phyloP scores from a whole-genome alignment of 2,113 vertebrate genomes.

The Gobio gobio region DNA sequence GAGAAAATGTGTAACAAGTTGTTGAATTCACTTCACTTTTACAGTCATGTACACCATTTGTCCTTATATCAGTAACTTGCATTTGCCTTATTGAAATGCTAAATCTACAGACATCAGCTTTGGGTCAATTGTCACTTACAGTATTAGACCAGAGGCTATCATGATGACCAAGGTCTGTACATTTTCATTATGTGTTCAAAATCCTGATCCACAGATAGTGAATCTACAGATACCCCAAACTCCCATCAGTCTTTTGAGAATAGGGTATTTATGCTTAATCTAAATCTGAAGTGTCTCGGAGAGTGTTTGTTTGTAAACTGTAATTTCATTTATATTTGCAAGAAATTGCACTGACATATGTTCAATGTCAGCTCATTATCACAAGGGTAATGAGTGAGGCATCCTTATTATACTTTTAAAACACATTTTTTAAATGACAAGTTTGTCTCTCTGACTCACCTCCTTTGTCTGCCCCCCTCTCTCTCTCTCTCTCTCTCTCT shows the following conservation, averaged over 20 bases:
- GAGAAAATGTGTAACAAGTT: neutral
- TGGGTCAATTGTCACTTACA: neutral
- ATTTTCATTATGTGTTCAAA: neutral
- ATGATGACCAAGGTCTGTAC: neutral
- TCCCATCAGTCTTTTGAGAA: neutral
- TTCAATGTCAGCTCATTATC: neutral
- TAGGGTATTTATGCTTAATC: neutral
- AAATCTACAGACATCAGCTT: neutral
- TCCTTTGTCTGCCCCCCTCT: neutral
- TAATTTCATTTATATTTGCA: neutral
- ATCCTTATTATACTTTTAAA: slow-evolving; percentile 15
- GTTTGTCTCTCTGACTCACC: neutral
- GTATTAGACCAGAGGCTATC: neutral
- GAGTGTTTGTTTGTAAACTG: neutral
- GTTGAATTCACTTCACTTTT: neutral
- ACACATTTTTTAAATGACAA: neutral
- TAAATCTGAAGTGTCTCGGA: neutral
- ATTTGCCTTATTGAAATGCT: too few species aligned
- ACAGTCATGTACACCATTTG: neutral
- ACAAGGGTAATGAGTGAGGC: slow-evolving; percentile 5
- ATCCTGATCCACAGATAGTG: neutral
- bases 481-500: too few species aligned
- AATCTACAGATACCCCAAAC: neutral
- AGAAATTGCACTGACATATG: neutral
- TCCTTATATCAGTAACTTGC: neutral